Conservation (phyloP, 30 jellyfish, hydroid and myxozoan species). For the Phacellophora camtschatica region DNA sequence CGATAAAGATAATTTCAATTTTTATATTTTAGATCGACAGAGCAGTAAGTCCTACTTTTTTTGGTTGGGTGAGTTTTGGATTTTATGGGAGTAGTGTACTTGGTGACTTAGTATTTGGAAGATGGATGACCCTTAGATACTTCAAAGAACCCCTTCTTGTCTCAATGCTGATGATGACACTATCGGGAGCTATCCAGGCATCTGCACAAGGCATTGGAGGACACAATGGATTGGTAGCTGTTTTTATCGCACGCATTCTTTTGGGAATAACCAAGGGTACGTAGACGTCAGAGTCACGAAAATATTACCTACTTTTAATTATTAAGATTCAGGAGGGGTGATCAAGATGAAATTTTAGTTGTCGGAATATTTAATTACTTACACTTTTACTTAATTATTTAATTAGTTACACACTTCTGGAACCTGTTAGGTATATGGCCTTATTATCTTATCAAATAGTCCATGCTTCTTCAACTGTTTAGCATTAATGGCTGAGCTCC, state of each 20-base stretch:
- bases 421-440: too few relatives aligned
- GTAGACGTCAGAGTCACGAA: too few relatives aligned
- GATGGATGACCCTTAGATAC: slow-evolving; percentile 39
- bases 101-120: slow-evolving; percentile 45
- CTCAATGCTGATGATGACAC: slow-evolving; percentile 19
- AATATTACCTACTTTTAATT: too few relatives aligned
- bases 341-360: too few relatives aligned
- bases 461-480: too few relatives aligned
- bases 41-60: slow-evolving; percentile 26
- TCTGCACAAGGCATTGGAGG: slow-evolving; percentile 60
- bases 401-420: too few relatives aligned
- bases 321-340: too few relatives aligned
- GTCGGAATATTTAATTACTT: too few relatives aligned
- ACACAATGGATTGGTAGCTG: not conserved
- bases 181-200: slow-evolving; percentile 44
- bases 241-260: slow-evolving; percentile 3
- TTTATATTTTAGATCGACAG: slow-evolving; percentile 15
- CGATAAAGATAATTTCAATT: too few relatives aligned
- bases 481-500: too few relatives aligned
- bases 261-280: slow-evolving; percentile 8
- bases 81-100: slow-evolving; percentile 30
- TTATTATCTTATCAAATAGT: too few relatives aligned
- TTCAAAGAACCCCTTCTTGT: slow-evolving; percentile 44
- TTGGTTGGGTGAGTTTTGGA: slow-evolving; percentile 72
- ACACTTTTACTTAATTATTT: too few relatives aligned